A percentile compares a stretch with the other conserved stretches of the same genome.
Evolutionary conservation across 2,888 invertebrate species (phyloP).

Genomic region (Archaeoteleia sp.): DNA sequence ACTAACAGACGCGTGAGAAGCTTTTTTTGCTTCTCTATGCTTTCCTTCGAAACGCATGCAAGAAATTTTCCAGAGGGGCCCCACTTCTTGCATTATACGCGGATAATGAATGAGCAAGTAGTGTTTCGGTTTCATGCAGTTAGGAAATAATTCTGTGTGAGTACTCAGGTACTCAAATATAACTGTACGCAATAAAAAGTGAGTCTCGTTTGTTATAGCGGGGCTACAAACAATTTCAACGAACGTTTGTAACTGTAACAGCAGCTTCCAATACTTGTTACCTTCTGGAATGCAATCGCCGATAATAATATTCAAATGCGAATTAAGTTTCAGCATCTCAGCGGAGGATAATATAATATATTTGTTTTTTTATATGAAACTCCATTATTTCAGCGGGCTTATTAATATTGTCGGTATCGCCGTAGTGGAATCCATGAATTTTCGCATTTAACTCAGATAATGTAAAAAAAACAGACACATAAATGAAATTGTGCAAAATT

Average conservation of each 20-base stretch:
- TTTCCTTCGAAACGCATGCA: conserved; percentile 49
- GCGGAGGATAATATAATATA: conserved; percentile 51
- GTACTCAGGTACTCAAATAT: conserved; percentile 7
- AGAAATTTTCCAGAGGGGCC: conserved; percentile 50
- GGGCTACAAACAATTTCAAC: background rate
- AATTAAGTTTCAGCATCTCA: conserved; percentile 51
- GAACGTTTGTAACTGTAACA: conserved; percentile 4
- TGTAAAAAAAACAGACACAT: conserved; percentile 34
- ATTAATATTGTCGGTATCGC: conserved; percentile 42
- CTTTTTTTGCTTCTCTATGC: conserved; percentile 49
- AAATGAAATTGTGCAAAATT: conserved; percentile 48
- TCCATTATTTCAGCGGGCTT: conserved; percentile 48
- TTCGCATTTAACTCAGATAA: conserved; percentile 40
- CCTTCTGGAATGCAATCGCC: conserved; percentile 51
- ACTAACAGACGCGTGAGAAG: conserved; percentile 35
- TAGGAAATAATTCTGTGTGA: background rate
- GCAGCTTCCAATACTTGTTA: conserved; percentile 41
- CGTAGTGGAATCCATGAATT: conserved; percentile 49
- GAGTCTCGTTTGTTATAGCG: conserved; percentile 5
- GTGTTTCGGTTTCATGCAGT: conserved; percentile 49
- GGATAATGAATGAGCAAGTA: conserved; percentile 53
- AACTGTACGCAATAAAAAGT: background rate
- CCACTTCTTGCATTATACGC: conserved; percentile 41
- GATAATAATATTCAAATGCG: conserved; percentile 42
- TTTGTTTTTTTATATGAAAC: conserved; percentile 29